Conservation (phyloP, 2,797 vertebrate species). For the Ambastaia sidthimunki region DNA sequence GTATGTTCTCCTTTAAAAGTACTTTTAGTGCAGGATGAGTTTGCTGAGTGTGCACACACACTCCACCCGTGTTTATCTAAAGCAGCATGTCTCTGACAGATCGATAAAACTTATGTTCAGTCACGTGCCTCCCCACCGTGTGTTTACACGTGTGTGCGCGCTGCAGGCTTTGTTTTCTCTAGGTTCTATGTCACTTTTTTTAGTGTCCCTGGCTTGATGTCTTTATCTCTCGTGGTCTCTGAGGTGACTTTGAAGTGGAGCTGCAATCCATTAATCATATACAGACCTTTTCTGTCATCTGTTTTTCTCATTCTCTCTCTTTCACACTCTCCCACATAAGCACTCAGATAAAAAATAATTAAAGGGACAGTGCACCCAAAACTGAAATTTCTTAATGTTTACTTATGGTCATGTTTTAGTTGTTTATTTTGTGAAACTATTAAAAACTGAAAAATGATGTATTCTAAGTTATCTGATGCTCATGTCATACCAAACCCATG, state of each 20-base stretch:
- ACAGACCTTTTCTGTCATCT: neutral
- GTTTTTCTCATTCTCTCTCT: conserved; percentile 3
- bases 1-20: neutral
- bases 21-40: conserved; percentile 28
- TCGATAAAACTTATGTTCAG: conserved; percentile 42
- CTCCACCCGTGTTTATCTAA: conserved; percentile 51
- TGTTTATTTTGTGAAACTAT: neutral
- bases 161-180: conserved; percentile 10
- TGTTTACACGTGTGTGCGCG: conserved; percentile 27
- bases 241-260: conserved; percentile 35
- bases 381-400: neutral
- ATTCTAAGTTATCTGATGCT: no score
- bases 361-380: neutral
- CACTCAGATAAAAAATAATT: conserved; percentile 4
- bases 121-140: conserved; percentile 34
- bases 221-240: conserved; percentile 39
- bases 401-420: neutral
- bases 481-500: no score
- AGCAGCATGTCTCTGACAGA: conserved; percentile 42
- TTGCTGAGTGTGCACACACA: conserved; percentile 38
- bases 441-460: no score
- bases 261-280: conserved; percentile 43
- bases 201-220: conserved; percentile 26
- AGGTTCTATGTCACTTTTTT: conserved; percentile 15
- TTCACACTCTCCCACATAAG: neutral